phyloP scores from a whole-genome alignment of 2,797 vertebrate species.

The Euphonia xanthogaster region DNA sequence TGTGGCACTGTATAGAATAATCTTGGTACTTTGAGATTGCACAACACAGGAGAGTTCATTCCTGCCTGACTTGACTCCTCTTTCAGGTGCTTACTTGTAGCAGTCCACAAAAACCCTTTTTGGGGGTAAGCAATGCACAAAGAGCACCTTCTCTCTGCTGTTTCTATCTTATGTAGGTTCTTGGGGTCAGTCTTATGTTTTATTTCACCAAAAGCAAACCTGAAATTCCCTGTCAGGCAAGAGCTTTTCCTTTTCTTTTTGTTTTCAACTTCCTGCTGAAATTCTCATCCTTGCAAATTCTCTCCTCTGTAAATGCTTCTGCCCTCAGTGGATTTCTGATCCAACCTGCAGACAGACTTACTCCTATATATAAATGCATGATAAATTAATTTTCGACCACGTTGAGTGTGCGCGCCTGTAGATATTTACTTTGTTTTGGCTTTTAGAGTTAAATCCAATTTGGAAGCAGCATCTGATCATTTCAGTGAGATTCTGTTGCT shows the following conservation, averaged over 20 bases:
- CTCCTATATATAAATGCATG: fast-evolving
- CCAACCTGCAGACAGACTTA: neutral
- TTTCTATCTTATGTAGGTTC: neutral
- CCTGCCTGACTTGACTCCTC: neutral
- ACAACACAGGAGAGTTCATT: neutral
- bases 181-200: fast-evolving
- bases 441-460: neutral
- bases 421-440: neutral
- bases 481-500: neutral
- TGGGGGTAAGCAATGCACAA: neutral
- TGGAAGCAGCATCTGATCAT: neutral
- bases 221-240: neutral
- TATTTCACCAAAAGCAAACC: neutral
- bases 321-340: fast-evolving
- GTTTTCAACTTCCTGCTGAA: neutral
- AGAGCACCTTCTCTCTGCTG: neutral
- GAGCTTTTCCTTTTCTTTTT: neutral
- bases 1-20: constrained; percentile 49
- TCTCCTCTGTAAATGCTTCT: neutral
- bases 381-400: neutral
- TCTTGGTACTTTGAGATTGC: neutral
- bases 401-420: fast-evolving
- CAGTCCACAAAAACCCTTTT: neutral
- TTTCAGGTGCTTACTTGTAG: neutral
- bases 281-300: neutral